Conservation (phyloP, 2,113 vertebrate species). For the Ictalurus furcatus region DNA sequence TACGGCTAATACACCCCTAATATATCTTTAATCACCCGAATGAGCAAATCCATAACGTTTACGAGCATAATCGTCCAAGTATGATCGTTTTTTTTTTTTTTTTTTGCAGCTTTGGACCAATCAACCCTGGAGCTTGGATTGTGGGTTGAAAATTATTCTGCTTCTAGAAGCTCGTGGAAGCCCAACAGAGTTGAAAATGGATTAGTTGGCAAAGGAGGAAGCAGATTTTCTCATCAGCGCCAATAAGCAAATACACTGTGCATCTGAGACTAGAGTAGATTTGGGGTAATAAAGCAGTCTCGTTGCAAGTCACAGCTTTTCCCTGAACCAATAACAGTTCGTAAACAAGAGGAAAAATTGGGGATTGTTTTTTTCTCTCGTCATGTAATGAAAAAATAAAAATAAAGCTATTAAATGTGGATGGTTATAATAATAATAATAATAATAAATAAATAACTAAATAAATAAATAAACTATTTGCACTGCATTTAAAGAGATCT, state of each 20-base stretch:
- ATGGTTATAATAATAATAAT: not conserved
- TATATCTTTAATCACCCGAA: constrained; percentile 18
- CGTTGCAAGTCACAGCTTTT: not conserved
- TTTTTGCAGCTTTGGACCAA: constrained; percentile 10
- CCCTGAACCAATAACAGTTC: not conserved
- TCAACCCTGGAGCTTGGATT: not conserved
- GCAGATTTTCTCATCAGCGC: constrained; percentile 43
- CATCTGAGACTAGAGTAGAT: constrained; percentile 28
- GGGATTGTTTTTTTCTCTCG: not conserved
- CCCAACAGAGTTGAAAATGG: constrained; percentile 37
- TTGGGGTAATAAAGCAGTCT: constrained; percentile 35
- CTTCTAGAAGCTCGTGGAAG: not conserved
- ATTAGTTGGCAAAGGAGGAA: constrained; percentile 39
- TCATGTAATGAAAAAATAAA: not conserved
- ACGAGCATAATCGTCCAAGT: not conserved
- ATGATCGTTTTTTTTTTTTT: not conserved
- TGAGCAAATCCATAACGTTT: constrained; percentile 6
- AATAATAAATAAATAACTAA: too few species aligned
- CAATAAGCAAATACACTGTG: constrained; percentile 29
- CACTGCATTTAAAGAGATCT: too few species aligned
- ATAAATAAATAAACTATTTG: too few species aligned
- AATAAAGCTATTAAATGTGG: not conserved
- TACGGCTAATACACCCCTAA: not conserved
- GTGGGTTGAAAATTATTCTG: constrained; percentile 2
- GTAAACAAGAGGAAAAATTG: not conserved